phyloP scores from a whole-genome alignment of 2,797 vertebrate genomes.

The Argyrosomus regius region DNA sequence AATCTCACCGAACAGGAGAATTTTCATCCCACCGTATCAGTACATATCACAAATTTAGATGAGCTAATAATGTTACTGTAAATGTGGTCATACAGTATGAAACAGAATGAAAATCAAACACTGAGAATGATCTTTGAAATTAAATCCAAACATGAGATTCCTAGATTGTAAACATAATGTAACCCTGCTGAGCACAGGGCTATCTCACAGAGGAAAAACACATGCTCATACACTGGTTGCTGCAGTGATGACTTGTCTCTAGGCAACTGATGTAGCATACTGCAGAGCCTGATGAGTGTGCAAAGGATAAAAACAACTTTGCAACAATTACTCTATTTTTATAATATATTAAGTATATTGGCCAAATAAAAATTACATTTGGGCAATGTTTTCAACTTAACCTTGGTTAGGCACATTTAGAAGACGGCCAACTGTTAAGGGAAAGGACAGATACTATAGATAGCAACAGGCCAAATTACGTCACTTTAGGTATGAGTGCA shows the following conservation, averaged over 20 bases:
- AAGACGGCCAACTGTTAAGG: background rate
- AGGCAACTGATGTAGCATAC: constrained; percentile 23
- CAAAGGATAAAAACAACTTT: background rate
- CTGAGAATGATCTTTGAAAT: background rate
- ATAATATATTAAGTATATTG: background rate
- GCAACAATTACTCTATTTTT: background rate
- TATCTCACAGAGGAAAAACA: background rate
- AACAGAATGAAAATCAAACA: background rate
- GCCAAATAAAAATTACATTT: background rate
- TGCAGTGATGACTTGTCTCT: constrained; percentile 40
- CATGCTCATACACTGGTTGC: background rate
- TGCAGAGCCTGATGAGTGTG: constrained; percentile 12
- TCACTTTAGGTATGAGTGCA: background rate
- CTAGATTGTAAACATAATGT: background rate
- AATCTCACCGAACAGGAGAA: background rate
- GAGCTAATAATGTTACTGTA: background rate
- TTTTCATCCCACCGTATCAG: background rate
- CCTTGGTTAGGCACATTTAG: background rate
- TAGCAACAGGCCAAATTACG: background rate
- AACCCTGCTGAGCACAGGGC: background rate
- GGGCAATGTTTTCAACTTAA: background rate
- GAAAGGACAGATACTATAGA: background rate
- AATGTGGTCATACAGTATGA: background rate
- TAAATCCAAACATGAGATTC: background rate
- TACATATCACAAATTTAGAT: background rate